phyloP scores from a whole-genome alignment of 2,888 invertebrate genomes.

The Aquatica leii region DNA sequence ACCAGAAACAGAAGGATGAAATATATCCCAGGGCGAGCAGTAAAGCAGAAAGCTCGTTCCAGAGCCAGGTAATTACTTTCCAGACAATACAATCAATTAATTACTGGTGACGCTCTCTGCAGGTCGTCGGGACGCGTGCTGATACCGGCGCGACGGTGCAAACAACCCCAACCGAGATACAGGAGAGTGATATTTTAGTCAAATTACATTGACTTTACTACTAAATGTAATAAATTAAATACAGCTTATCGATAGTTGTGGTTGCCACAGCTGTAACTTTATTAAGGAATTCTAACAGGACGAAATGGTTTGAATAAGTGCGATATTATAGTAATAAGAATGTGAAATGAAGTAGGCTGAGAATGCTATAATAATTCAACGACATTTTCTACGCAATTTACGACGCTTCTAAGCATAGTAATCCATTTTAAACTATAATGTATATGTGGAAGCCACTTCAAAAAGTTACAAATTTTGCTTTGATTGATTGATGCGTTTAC shows the following conservation, averaged over 20 bases:
- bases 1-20: constrained; percentile 60
- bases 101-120: constrained; percentile 60
- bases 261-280: too few species aligned
- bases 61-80: constrained; percentile 63
- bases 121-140: constrained; percentile 56
- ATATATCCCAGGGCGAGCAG: constrained; percentile 55
- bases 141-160: constrained; percentile 48
- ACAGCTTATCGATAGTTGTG: not conserved
- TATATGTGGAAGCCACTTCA: too few species aligned
- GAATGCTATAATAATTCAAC: too few species aligned
- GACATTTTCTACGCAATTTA: too few species aligned
- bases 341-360: too few species aligned
- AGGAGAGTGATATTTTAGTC: constrained; percentile 29
- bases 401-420: too few species aligned
- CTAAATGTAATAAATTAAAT: constrained; percentile 1
- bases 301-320: too few species aligned
- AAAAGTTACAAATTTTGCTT: too few species aligned
- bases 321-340: too few species aligned
- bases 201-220: constrained; percentile 21
- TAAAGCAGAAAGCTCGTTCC: constrained; percentile 54
- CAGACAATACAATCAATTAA: constrained; percentile 63
- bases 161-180: constrained; percentile 40
- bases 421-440: too few species aligned
- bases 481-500: too few species aligned
- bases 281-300: too few species aligned